Conservation (phyloP, 2,888 invertebrate species). For the Campoletis raptor region DNA sequence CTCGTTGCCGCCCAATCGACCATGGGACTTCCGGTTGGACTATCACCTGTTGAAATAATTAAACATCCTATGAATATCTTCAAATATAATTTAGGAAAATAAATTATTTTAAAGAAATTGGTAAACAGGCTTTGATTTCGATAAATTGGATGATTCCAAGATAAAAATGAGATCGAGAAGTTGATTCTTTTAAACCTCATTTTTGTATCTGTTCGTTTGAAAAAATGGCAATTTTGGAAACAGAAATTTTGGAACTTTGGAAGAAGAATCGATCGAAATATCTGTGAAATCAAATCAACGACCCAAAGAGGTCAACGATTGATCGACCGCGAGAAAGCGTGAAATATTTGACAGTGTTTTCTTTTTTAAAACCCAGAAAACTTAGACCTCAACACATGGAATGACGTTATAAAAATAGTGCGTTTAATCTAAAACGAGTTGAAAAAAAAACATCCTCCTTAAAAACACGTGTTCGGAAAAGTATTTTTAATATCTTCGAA, state of each 20-base stretch:
- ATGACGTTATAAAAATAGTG: no score
- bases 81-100: neutral
- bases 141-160: neutral
- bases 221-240: neutral
- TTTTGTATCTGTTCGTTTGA: neutral
- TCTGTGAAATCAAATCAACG: neutral
- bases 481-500: no score
- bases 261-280: no score
- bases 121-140: no score
- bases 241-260: neutral
- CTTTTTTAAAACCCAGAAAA: no score
- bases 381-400: no score
- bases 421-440: no score
- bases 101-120: neutral
- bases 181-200: no score
- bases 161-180: no score
- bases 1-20: constrained; percentile 78
- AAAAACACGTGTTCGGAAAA: no score
- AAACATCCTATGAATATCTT: neutral
- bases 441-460: no score
- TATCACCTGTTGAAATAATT: constrained; percentile 71
- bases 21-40: constrained; percentile 70
- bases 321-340: neutral
- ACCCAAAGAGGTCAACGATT: no score
- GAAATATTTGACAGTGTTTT: neutral